Evolutionary conservation across 2,888 invertebrate species (phyloP).

Genomic region (Branchipolynoe longqiensis): DNA sequence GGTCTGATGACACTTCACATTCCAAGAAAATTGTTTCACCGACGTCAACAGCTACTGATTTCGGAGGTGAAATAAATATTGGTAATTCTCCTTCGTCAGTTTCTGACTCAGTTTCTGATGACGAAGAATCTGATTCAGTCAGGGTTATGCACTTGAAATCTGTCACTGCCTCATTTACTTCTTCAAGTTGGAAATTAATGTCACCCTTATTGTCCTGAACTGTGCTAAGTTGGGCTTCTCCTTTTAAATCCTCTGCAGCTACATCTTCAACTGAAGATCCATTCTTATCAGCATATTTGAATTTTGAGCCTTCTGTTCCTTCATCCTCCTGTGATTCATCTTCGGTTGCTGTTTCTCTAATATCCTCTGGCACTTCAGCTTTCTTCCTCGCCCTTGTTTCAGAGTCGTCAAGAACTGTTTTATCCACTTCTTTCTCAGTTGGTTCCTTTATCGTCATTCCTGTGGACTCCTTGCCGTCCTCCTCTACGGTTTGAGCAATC

Average conservation of each 20-base stretch:
- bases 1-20: slow-evolving; percentile 52
- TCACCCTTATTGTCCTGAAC: not conserved
- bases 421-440: not conserved
- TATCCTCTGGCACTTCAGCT: not conserved
- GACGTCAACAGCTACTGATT: slow-evolving; percentile 11
- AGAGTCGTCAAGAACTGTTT: not conserved
- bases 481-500: not conserved
- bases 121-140: not conserved
- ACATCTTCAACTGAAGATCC: too few species aligned
- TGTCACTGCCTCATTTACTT: slow-evolving; percentile 10
- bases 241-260: slow-evolving; percentile 5
- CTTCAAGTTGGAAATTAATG: slow-evolving; percentile 2
- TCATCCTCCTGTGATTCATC: not conserved
- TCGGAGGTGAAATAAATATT: not conserved
- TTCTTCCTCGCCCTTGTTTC: not conserved
- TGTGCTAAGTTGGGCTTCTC: not conserved
- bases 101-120: not conserved
- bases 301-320: slow-evolving; percentile 9
- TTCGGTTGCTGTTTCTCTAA: not conserved
- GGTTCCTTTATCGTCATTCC: not conserved
- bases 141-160: not conserved
- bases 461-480: too few species aligned
- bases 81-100: not conserved
- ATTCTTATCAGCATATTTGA: too few species aligned
- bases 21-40: not conserved